Evolutionary conservation across 1,140 invertebrate genomes (phyloP), one percentile per base, ranked within the genome.

Genomic region (Papilio polyxenes): DNA sequence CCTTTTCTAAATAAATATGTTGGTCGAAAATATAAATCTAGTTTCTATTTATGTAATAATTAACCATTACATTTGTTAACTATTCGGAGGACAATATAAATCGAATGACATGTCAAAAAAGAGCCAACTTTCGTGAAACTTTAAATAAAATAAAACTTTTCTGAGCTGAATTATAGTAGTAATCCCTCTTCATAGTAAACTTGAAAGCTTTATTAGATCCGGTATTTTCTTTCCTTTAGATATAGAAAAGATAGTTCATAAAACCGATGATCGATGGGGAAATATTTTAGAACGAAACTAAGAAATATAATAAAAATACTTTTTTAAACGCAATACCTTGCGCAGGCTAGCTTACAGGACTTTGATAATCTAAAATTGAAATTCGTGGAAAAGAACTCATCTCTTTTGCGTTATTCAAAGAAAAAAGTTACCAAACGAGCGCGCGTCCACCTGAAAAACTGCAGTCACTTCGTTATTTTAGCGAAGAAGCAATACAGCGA

Each of bases 221-320:
- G 65, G 11, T 40, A 65, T 65, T 72, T 72, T 23, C 11, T 37
- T n/a, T 72, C 23, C 13, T 40, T 3, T 72, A 40, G n/a, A 15
- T 13, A 15, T 7, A 40, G 13, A 37, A 37, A 15, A 72, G 23
- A 31, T 65, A 37, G 20, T 37, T 62, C n/a, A 8, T 62, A 72
- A 72, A 72, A 72, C 65, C 11, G 31, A 72, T 72, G 65, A 72
- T 72, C 65, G 65, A 72, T 72, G 65, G 65, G 6, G 11, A 72
- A 40, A 7, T 72, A 37, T 72, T 37, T 37, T 23, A 65, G 62
- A 17, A 59, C n/a, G 17, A 59, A 3, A n/a, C 56, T 59, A 59
- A n/a, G n/a, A 59, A 10, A 20, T 20, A 8, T 20, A 59, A 20
- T n/a, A 59, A 59, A 59, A 59, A 59, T 59, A 59, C 5, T 0